These are phyloP conservation scores for Coecobrya sp. DNA, from an alignment of 2,888 invertebrate species.

Conservation along the genomic window DNA sequence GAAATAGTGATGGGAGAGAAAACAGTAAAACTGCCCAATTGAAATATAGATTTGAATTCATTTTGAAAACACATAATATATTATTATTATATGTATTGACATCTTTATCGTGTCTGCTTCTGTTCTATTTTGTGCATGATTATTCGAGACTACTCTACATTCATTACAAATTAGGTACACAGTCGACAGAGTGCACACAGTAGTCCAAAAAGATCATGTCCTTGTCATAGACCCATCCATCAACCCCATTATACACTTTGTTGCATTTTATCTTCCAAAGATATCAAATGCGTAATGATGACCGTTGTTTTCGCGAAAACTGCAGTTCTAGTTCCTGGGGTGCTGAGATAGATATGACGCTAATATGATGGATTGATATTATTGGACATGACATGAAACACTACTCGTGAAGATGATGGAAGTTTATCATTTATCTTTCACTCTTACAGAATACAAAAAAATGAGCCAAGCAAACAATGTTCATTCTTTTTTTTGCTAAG, in stretches of 20 bases:
- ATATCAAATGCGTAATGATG: not conserved
- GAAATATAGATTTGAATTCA: too few relatives aligned
- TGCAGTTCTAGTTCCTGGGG: not conserved
- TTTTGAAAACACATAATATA: too few relatives aligned
- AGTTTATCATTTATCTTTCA: not conserved
- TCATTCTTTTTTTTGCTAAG: not conserved
- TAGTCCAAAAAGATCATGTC: not conserved
- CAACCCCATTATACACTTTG: not conserved
- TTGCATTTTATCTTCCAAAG: constrained; percentile 2
- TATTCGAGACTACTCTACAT: too few relatives aligned
- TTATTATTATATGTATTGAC: too few relatives aligned
- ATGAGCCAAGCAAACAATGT: constrained; percentile 2
- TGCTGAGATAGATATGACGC: not conserved
- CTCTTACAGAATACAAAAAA: not conserved
- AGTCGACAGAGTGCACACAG: too few relatives aligned
- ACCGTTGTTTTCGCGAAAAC: not conserved
- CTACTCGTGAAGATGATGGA: constrained; percentile 11
- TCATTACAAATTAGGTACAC: too few relatives aligned
- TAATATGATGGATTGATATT: not conserved
- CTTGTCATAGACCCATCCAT: not conserved
- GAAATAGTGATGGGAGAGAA: not conserved
- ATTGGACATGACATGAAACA: not conserved
- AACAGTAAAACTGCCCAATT: too few relatives aligned
- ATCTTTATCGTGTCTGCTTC: too few relatives aligned
- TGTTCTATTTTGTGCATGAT: too few relatives aligned